Evolutionary conservation across 2,888 invertebrate species (phyloP).

Genomic region (Agrenia bidenticulata): DNA sequence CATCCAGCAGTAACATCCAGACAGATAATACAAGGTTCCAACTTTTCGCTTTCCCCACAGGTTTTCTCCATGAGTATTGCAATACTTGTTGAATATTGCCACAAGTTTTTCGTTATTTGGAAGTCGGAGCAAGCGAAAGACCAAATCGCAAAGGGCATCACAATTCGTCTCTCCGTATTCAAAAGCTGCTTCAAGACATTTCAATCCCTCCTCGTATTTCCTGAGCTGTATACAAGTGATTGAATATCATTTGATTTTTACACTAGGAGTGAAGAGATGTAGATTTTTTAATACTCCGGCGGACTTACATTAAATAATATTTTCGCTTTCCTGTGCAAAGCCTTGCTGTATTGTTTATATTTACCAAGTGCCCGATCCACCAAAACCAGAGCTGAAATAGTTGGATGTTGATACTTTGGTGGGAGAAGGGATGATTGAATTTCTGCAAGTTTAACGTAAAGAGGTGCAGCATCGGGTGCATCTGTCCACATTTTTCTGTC

Average conservation of each 20-base stretch:
- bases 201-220: too few species aligned
- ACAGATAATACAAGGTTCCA: not conserved
- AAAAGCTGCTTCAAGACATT: too few species aligned
- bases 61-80: not conserved
- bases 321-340: not conserved
- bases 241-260: too few species aligned
- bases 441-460: conserved; percentile 3
- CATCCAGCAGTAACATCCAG: not conserved
- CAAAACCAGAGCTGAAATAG: not conserved
- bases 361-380: not conserved
- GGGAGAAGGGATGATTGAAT: conserved; percentile 4
- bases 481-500: not conserved
- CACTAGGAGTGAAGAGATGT: too few species aligned
- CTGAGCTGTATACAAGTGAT: too few species aligned
- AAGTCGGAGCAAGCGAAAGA: not conserved
- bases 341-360: not conserved
- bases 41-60: conserved; percentile 8
- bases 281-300: too few species aligned
- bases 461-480: not conserved
- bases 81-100: not conserved
- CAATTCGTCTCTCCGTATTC: conserved; percentile 2
- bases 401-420: not conserved
- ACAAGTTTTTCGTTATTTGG: not conserved
- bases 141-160: conserved; percentile 6
- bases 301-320: conserved; percentile 2